These are phyloP conservation scores for Dioctria linearis DNA, from an alignment of 2,888 invertebrate genomes.

Conservation along the genomic window DNA sequence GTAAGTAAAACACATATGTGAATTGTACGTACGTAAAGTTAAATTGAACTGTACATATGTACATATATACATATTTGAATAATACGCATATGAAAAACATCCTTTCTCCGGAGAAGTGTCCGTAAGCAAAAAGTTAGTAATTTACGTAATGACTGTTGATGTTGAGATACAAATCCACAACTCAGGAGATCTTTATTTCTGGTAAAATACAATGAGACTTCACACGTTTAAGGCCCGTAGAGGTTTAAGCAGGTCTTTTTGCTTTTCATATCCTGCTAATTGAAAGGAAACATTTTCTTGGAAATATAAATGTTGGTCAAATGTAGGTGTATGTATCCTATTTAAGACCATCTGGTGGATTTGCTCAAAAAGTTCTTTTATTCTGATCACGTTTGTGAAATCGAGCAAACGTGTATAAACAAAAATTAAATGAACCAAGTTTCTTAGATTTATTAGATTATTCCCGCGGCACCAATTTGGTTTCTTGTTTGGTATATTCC, in stretches of 20 bases:
- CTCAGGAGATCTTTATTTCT: slow-evolving; percentile 14
- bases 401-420: slow-evolving; percentile 15
- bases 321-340: neutral
- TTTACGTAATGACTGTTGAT: slow-evolving; percentile 38
- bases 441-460: neutral
- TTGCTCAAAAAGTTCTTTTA: neutral
- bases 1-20: slow-evolving; percentile 67
- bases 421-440: neutral
- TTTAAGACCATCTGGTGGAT: slow-evolving; percentile 10
- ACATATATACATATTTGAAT: no score
- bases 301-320: slow-evolving; percentile 35
- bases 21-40: neutral
- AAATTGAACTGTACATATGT: neutral
- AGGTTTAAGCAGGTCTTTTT: slow-evolving; percentile 30
- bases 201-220: neutral
- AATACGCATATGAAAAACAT: neutral
- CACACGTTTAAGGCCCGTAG: slow-evolving; percentile 1
- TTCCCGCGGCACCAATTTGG: no score
- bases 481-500: no score
- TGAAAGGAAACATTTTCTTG: slow-evolving; percentile 31
- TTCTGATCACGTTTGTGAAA: slow-evolving; percentile 26
- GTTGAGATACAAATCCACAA: slow-evolving; percentile 39
- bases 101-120: no score
- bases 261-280: slow-evolving; percentile 35
- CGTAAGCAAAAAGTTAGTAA: neutral